phyloP scores from a whole-genome alignment of 2,888 invertebrate genomes.

The Agrenia bidenticulata region DNA sequence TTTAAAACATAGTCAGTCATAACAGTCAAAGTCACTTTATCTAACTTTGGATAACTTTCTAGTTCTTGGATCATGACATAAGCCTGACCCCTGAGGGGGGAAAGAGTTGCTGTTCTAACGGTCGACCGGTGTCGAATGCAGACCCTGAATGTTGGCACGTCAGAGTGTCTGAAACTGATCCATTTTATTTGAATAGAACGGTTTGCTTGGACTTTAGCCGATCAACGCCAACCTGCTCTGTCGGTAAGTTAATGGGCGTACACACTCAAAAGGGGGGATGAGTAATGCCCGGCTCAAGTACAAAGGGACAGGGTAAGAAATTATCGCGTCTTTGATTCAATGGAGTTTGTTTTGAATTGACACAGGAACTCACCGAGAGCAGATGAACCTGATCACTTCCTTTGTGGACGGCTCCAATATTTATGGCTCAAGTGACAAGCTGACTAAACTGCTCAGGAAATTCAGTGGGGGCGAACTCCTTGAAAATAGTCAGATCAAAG shows the following conservation, averaged over 20 bases:
- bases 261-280: too few relatives aligned
- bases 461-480: conserved; percentile 21
- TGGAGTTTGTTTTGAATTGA: background rate
- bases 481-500: conserved; percentile 10
- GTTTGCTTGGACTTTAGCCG: conserved; percentile 49
- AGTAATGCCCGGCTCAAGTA: too few relatives aligned
- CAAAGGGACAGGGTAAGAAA: conserved; percentile 1
- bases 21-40: background rate
- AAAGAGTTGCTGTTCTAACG: conserved; percentile 3
- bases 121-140: background rate
- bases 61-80: conserved; percentile 40
- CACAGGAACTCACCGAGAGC: conserved; percentile 35
- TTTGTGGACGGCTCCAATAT: conserved; percentile 46
- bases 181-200: background rate
- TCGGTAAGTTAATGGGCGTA: background rate
- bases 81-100: conserved; percentile 34
- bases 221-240: conserved; percentile 40
- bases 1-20: too few relatives aligned
- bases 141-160: conserved; percentile 1
- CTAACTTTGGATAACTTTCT: background rate
- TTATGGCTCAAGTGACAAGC: conserved; percentile 25
- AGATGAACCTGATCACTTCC: conserved; percentile 46
- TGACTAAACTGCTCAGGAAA: conserved; percentile 15
- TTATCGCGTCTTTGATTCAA: background rate
- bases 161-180: background rate